Evolutionary conservation across 1,140 invertebrate species (phyloP), one percentile per base, ranked within the genome.

Genomic region (Drosophila funebris): DNA sequence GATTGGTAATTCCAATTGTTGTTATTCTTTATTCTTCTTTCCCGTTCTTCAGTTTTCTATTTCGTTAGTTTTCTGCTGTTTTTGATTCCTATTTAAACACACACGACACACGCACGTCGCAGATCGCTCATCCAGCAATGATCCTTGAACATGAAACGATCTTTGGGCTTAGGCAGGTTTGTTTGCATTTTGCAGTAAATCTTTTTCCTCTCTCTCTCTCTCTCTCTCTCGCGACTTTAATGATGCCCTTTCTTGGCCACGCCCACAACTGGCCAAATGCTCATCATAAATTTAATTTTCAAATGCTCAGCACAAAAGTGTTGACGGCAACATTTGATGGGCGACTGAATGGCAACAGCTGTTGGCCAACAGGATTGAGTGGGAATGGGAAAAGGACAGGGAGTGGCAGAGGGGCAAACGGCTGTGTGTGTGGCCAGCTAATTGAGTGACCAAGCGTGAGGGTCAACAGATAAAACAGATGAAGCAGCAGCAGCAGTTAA

Each of bases 381-480:
- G 27, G 31, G 8, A 37, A 18, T 9, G 31, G 22, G 2, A 27
- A 6, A 27, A 27, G 24, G 16, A 50, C 2, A 11, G 1, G 16
- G 14, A 16, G 36, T 3, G 22, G n/a, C 9, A 16, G 52, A 7
- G 1, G 27, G 18, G 8, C 27, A 13, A n/a, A 7, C 31, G 18
- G 2, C 63, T 33, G 46, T 68, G 70, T 73, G 70, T 73, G 70
- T 68, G 70, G 63, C 48, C 63, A 37, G 33, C 64, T 61, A 73
- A 73, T 73, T 73, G 64, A 73, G 64, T 68, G 64, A 73, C 69
- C 62, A 67, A 72, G 62, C 69, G 46, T 67, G 53, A 72, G 69
- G 69, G 69, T 72, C 62, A 72, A 72, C 67, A 58, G 63, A 22
- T 56, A 41, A 43, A 29, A 14, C 44, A 52, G 33, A 18, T 13